These are phyloP conservation scores for Acanthisitta chloris DNA, from an alignment of 2,113 vertebrate genomes.

Conservation along the genomic window DNA sequence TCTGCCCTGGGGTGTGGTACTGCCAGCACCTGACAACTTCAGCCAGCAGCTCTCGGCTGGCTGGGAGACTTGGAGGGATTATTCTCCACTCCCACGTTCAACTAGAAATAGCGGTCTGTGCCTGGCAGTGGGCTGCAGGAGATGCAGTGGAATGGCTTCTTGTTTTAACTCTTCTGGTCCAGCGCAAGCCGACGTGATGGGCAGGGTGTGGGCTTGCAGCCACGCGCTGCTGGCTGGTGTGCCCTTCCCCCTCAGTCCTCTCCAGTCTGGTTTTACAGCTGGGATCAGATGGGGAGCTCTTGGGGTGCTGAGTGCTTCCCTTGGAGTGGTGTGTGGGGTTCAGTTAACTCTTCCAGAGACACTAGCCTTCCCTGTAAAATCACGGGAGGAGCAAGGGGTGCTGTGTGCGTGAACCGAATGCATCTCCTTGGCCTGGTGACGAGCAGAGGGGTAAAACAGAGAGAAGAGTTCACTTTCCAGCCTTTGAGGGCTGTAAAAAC, in stretches of 20 bases:
- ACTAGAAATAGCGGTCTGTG: not conserved
- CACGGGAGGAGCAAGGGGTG: not conserved
- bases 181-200: not conserved
- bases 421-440: not conserved
- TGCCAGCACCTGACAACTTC: not conserved
- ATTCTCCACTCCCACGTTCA: not conserved
- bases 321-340: not conserved
- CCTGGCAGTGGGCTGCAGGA: constrained; percentile 3
- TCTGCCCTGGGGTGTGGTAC: constrained; percentile 33
- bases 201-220: constrained; percentile 25
- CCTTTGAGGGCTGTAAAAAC: not conserved
- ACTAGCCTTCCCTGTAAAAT: not conserved
- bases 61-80: not conserved
- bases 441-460: not conserved
- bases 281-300: not conserved
- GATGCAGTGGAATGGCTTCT: constrained; percentile 31
- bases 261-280: not conserved
- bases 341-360: not conserved
- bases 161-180: constrained; percentile 27
- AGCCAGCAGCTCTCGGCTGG: not conserved
- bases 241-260: not conserved
- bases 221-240: not conserved
- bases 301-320: not conserved
- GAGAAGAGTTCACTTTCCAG: not conserved
- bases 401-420: accelerated